Base-by-base conservation (phyloP, 2,888 invertebrate genomes). In the Melanostoma scalare region DNA sequence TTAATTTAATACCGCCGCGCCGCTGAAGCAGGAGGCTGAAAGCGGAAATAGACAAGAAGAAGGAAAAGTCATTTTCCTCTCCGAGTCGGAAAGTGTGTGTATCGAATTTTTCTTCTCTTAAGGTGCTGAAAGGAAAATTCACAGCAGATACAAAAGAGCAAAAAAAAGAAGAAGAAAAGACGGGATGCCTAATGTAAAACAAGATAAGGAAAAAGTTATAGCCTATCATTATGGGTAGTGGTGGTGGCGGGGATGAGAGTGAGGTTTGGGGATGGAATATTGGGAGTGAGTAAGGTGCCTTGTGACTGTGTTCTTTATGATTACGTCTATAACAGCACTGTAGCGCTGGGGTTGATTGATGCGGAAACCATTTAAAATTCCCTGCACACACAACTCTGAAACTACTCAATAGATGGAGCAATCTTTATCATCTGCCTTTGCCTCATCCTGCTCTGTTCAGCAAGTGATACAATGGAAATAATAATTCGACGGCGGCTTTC, bases 131-230 rank as follows among this genome's bases (percentile, higher is more conserved):
- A 58, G 6, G 8, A 42, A 6, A 58, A 58, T n/a, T 42, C 58
- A n/a, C 31, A 60, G 30, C 4, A 52, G 40, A 63, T 33, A 53
- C 55, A 40, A 10, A 50, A 30, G 42, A 31, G 8, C 33, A 9
- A 9, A 9, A 56, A 44, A 3, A 60, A 55, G 4, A 30, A 20
- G 6, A 31, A n/a, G n/a, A 60, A 69, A 35, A 55, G 31, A 9
- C 40, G 40, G 50, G 52, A 71, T 58, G 61, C 69, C 65, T 46
- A 81, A 82, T 73, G 78, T 53, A 30, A 53, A 73, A 69, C 68
- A 74, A 82, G 82, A 82, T 82, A 82, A 82, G 82, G 73, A 53
- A 69, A 65, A 82, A 82, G 73, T 78, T 78, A 82, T 78, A 46
- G 68, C 73, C 78, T 40, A 68, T 78, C 82, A 73, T 78, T 82